phyloP scores from a whole-genome alignment of 2,113 vertebrate genomes.

The Fregata magnificens region DNA sequence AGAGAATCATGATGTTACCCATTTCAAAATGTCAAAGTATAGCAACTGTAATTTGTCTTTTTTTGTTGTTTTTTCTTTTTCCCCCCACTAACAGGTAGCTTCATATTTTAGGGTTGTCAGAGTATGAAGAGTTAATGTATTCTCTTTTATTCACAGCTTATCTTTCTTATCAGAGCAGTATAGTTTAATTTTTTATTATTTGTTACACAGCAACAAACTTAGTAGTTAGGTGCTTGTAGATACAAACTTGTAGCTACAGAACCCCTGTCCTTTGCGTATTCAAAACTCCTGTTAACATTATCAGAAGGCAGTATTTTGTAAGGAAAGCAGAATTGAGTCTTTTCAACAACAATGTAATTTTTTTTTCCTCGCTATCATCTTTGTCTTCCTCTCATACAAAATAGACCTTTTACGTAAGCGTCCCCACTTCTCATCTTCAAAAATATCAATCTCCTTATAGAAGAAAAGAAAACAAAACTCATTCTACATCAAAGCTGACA shows the following conservation, averaged over 20 bases:
- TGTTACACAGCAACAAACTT: neutral
- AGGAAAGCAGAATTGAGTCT: neutral
- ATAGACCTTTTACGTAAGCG: neutral
- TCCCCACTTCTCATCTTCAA: neutral
- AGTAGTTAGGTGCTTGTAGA: neutral
- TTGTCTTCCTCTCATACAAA: rapidly evolving
- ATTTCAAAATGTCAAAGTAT: neutral
- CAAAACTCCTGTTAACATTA: neutral
- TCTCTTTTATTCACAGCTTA: neutral
- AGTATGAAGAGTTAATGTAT: neutral
- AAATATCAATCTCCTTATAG: neutral
- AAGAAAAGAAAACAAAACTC: neutral
- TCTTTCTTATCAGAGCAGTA: neutral
- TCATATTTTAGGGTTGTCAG: neutral
- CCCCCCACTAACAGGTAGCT: neutral
- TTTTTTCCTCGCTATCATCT: neutral
- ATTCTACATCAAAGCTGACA: neutral
- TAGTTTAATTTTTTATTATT: neutral
- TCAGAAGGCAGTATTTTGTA: neutral
- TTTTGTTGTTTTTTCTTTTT: neutral
- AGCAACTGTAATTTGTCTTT: neutral
- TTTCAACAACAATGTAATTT: neutral
- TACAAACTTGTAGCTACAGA: neutral
- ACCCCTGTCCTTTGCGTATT: neutral
- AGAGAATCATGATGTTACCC: neutral